phyloP scores from a whole-genome alignment of 2,888 invertebrate species.

The Odontocolon sp. region DNA sequence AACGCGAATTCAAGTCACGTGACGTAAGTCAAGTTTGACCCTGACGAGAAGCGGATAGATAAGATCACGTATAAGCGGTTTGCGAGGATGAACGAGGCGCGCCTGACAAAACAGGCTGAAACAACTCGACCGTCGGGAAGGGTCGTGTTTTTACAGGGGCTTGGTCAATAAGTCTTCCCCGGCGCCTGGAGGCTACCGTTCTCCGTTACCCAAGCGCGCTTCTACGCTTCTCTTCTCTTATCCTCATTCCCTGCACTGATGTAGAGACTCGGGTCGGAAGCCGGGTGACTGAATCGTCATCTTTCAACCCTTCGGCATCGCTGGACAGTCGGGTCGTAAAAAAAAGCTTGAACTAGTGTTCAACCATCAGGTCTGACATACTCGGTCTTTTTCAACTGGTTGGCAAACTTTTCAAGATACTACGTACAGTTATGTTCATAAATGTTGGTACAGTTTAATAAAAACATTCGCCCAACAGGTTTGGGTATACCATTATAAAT shows the following conservation, averaged over 20 bases:
- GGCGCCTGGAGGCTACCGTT: slow-evolving; percentile 43
- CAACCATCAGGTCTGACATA: slow-evolving; percentile 1
- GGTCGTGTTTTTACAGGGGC: slow-evolving; percentile 73
- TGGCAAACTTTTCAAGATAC: background rate
- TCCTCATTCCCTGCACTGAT: slow-evolving; percentile 37
- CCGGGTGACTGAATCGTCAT: slow-evolving; percentile 55
- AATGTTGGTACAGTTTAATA: no score
- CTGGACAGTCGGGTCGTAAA: slow-evolving; percentile 13
- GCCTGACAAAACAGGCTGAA: slow-evolving; percentile 74
- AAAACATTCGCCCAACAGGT: no score
- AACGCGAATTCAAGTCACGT: slow-evolving; percentile 32
- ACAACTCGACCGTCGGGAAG: slow-evolving; percentile 71
- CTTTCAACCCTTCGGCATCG: slow-evolving; percentile 41
- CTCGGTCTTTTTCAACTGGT: slow-evolving; percentile 9
- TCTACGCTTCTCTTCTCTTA: slow-evolving; percentile 12
- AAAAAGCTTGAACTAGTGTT: slow-evolving; percentile 8
- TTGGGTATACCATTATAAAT: no score
- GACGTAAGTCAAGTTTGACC: slow-evolving; percentile 9
- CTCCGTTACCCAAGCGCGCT: slow-evolving; percentile 26
- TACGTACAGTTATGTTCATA: no score
- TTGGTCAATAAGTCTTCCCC: slow-evolving; percentile 66
- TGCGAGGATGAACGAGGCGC: slow-evolving; percentile 49
- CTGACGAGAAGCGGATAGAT: slow-evolving; percentile 53
- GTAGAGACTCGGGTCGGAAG: slow-evolving; percentile 51
- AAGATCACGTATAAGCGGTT: slow-evolving; percentile 52